Evolutionary conservation across 2,888 invertebrate genomes (phyloP), one percentile per base, ranked within the genome.

Genomic region (Ceriagrion tenellum): DNA sequence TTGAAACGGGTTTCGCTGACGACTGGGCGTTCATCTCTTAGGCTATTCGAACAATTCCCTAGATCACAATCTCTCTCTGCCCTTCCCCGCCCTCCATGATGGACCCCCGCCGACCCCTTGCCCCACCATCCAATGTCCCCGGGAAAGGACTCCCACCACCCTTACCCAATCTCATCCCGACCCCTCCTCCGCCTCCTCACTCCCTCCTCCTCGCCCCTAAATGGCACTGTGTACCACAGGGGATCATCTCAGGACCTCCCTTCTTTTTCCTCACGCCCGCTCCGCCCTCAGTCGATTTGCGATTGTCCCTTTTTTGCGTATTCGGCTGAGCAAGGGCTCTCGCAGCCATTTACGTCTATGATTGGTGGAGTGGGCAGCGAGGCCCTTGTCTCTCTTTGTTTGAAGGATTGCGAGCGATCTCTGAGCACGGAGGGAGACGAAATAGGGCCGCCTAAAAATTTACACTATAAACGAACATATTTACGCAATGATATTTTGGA

Each of bases 11-110:
- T 91, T 91, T 91, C 91, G 91, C 91, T 91, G 91, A 91, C 91
- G 91, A 91, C 59, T 63, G 91, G 35, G 63, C 91, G 91, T 91
- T 91, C 91, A 91, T 91, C 91, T 91, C 91, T 91, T 63, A 63
- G 91, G 91, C 91, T 91, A 91, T 91, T 91, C 91, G 91, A 91
- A 91, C 91, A 91, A 91, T 91, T 91, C 91, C 91, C 91, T 63
- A 40, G 91, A 91, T 91, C 91, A 63, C 91, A 63, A 91, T 91
- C 91, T 40, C 91, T 55, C 55, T 8, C 55, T 23, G 55, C 47
- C 63, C 63, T 23, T 3, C 35, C 63, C 63, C n/a, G n/a, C n/a
- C 35, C 40, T 35, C 40, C 20, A 59, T 59, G 35, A 30, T 59
- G 30, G 26, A 30, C 91, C 23, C 18, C 59, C 35, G 18, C 18